These are phyloP conservation scores for Rhynchotus rufescens DNA, from an alignment of 2,797 vertebrate species.

Conservation along the genomic window DNA sequence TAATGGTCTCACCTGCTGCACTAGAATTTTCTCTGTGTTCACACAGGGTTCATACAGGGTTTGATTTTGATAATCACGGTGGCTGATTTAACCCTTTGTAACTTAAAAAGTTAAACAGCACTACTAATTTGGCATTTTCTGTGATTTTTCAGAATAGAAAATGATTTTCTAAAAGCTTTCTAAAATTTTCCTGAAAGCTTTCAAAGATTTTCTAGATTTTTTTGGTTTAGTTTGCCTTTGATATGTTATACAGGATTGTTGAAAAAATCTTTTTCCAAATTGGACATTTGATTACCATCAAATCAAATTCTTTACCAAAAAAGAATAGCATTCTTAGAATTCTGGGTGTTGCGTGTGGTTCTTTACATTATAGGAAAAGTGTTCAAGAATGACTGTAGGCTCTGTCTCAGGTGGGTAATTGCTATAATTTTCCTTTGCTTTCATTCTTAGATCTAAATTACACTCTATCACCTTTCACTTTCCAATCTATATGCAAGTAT, in stretches of 20 bases:
- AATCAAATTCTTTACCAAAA: not conserved
- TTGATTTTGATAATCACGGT: not conserved
- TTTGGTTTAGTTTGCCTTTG: not conserved
- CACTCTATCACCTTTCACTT: not conserved
- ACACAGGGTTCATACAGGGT: not conserved
- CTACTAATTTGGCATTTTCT: not conserved
- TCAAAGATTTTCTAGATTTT: not conserved
- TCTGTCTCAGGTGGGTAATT: not conserved
- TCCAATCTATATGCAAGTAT: not conserved
- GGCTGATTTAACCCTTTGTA: not conserved
- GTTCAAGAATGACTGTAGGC: not conserved
- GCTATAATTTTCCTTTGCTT: not conserved
- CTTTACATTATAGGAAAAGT: not conserved
- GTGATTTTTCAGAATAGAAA: not conserved
- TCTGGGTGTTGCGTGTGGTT: not conserved
- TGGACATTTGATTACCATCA: not conserved
- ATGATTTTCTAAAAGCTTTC: too few relatives aligned
- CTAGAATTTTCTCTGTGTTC: constrained; percentile 13
- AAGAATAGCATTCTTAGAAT: not conserved
- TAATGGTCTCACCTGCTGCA: constrained; percentile 4
- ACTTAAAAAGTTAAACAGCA: not conserved
- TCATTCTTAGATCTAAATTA: not conserved
- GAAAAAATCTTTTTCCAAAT: not conserved
- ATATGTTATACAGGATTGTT: not conserved
- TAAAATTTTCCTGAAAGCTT: not conserved